Percentiles rank a stretch among this genome's conserved stretches.
Evolutionary conservation across 1,140 invertebrate genomes (phyloP).

Genomic region (Caenorhabditis remanei): DNA sequence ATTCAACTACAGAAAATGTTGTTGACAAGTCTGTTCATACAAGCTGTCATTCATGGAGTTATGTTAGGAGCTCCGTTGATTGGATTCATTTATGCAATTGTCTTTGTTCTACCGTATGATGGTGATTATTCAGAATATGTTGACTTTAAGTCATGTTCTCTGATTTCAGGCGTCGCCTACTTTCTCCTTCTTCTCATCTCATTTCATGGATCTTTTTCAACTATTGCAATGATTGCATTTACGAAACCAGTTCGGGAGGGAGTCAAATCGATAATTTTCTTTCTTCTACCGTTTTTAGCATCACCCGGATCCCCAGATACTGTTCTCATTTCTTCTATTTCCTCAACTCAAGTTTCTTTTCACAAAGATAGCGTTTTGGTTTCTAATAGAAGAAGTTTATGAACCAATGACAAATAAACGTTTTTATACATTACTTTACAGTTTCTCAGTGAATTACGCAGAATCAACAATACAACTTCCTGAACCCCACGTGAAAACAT

Average conservation of each 20-base stretch:
- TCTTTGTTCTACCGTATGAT: neutral
- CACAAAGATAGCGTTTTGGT: neutral
- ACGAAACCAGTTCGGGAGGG: slow-evolving; percentile 20
- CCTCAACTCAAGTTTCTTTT: neutral
- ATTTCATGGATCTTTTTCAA: slow-evolving; percentile 23
- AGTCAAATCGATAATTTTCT: neutral
- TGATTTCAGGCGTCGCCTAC: slow-evolving; percentile 4
- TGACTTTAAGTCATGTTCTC: too few species aligned
- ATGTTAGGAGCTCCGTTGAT: slow-evolving; percentile 13
- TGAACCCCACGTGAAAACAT: slow-evolving; percentile 78
- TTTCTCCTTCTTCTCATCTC: slow-evolving; percentile 9
- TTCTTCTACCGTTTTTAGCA: neutral
- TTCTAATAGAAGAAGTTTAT: neutral
- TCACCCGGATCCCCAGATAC: neutral
- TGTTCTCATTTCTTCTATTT: neutral
- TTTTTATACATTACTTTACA: slow-evolving; percentile 8
- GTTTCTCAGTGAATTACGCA: slow-evolving; percentile 58
- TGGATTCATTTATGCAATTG: slow-evolving; percentile 28
- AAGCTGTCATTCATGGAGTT: slow-evolving; percentile 23
- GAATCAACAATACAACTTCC: slow-evolving; percentile 76
- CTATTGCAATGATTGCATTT: slow-evolving; percentile 7
- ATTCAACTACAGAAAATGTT: slow-evolving; percentile 34
- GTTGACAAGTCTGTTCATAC: slow-evolving; percentile 2
- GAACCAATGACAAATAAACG: neutral
- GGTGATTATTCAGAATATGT: neutral